These are phyloP conservation scores for Prosopocoilus inquinatus DNA, from an alignment of 2,888 invertebrate species.

Conservation along the genomic window DNA sequence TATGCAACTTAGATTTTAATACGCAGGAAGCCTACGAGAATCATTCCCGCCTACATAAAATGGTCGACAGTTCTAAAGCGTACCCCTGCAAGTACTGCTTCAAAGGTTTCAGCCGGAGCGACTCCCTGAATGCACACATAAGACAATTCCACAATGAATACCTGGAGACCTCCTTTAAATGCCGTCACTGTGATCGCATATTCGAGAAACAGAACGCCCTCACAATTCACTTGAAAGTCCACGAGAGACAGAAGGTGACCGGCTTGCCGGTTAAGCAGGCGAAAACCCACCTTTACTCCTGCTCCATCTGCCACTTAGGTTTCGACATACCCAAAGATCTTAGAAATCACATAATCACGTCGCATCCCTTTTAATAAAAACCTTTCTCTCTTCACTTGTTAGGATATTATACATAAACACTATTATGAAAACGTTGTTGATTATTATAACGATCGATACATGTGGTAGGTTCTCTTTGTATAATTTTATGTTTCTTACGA, in stretches of 20 bases:
- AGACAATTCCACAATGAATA: constrained; percentile 56
- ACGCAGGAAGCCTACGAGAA: constrained; percentile 61
- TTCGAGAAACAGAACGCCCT: constrained; percentile 63
- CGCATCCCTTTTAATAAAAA: constrained; percentile 44
- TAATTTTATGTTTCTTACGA: neutral
- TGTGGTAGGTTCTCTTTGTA: constrained; percentile 1
- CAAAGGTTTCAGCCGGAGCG: constrained; percentile 62
- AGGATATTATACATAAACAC: neutral
- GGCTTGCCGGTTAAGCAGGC: constrained; percentile 6
- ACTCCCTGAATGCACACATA: constrained; percentile 63
- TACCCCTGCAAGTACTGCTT: constrained; percentile 59
- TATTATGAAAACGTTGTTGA: neutral
- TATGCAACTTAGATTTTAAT: constrained; percentile 61
- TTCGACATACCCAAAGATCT: constrained; percentile 47
- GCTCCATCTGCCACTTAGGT: constrained; percentile 57
- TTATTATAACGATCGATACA: neutral
- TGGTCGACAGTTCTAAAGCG: constrained; percentile 40
- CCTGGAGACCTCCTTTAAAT: constrained; percentile 51
- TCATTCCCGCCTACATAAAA: constrained; percentile 56
- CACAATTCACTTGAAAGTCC: constrained; percentile 62
- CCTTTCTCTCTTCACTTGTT: neutral
- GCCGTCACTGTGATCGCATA: constrained; percentile 63
- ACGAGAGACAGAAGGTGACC: constrained; percentile 52
- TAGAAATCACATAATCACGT: constrained; percentile 45
- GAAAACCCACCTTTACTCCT: constrained; percentile 45